Percentiles rank a stretch among this genome's conserved stretches.
Evolutionary conservation across 2,797 vertebrate genomes (phyloP).

Genomic region (Galagoides demidoff): DNA sequence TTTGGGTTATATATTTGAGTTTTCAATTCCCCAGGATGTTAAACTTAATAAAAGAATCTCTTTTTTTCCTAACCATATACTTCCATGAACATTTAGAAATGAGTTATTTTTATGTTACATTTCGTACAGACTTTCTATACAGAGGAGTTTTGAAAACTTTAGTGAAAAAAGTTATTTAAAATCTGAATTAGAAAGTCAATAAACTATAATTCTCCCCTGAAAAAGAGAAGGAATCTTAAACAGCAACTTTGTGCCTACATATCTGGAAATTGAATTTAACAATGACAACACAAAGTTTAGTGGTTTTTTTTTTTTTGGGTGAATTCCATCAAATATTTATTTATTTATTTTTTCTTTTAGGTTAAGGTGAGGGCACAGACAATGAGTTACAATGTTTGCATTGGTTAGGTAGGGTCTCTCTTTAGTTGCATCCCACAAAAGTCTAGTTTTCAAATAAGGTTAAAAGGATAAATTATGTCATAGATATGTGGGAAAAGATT

Average conservation of each 20-base stretch:
- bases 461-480: not conserved
- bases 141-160: not conserved
- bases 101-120: not conserved
- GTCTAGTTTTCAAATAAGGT: not conserved
- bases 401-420: too few relatives aligned
- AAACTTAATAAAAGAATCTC: conserved; percentile 23
- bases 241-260: not conserved
- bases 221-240: not conserved
- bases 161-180: not conserved
- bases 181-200: not conserved
- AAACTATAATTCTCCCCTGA: not conserved
- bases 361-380: too few relatives aligned
- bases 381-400: too few relatives aligned
- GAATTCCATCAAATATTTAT: too few relatives aligned
- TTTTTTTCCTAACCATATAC: not conserved
- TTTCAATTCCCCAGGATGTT: conserved; percentile 11
- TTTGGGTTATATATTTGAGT: conserved; percentile 13
- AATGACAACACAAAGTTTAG: not conserved
- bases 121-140: not conserved
- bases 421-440: not conserved
- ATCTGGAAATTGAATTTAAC: conserved; percentile 2
- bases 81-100: not conserved
- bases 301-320: too few relatives aligned
- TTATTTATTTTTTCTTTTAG: too few relatives aligned
- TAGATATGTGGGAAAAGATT: not conserved